Conservation (phyloP, 2,888 invertebrate genomes). For the Erpobdella octoculata region DNA sequence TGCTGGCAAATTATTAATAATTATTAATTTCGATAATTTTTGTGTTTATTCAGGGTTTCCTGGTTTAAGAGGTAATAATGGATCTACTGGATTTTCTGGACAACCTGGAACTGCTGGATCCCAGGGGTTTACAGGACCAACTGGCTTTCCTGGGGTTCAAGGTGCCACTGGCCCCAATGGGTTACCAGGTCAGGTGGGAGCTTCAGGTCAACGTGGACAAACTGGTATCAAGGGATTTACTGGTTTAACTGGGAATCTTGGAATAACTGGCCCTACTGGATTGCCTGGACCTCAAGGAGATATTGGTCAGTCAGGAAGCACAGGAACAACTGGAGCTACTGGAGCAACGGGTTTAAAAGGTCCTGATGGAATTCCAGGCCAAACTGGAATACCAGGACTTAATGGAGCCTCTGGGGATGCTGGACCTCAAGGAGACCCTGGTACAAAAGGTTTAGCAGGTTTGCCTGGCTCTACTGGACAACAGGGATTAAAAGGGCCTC, state of each 20-base stretch:
- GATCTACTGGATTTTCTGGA: constrained; percentile 11
- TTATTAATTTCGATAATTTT: no score
- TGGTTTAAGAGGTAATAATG: not conserved
- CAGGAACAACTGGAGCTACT: constrained; percentile 6
- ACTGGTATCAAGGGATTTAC: constrained; percentile 5
- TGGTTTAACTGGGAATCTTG: constrained; percentile 2
- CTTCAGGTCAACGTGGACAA: constrained; percentile 11
- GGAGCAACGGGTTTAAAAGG: constrained; percentile 7
- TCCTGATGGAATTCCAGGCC: not conserved
- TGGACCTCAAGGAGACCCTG: not conserved
- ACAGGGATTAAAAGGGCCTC: not conserved
- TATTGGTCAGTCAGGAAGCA: not conserved
- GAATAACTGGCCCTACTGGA: constrained; percentile 10
- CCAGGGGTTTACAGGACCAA: constrained; percentile 11
- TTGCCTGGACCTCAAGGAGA: constrained; percentile 4
- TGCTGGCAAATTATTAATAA: no score
- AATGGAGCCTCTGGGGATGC: not conserved
- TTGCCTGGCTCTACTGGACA: not conserved
- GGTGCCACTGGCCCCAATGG: not conserved
- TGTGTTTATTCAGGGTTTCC: not conserved
- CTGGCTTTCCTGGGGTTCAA: constrained; percentile 16
- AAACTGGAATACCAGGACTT: not conserved
- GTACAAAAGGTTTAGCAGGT: not conserved
- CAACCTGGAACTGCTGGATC: constrained; percentile 26
- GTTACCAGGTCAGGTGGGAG: constrained; percentile 2